phyloP scores from a whole-genome alignment of 1,140 invertebrate species.

The Drosophila nebulosa region DNA sequence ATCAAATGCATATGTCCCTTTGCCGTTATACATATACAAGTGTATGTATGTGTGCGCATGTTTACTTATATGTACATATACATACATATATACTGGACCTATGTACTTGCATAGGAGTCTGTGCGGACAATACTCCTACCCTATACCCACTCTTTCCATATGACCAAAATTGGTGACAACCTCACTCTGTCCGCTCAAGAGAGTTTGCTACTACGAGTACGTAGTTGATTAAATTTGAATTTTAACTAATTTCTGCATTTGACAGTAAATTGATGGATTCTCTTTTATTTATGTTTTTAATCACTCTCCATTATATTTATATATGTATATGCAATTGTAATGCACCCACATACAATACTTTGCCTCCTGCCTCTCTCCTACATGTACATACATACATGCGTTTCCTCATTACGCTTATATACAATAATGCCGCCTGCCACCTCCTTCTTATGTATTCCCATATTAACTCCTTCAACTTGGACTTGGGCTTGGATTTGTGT shows the following conservation, averaged over 20 bases:
- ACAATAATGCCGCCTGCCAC: background rate
- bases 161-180: background rate
- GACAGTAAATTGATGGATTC: no score
- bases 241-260: no score
- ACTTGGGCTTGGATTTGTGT: constrained; percentile 11
- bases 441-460: constrained; percentile 32
- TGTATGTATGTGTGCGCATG: constrained; percentile 6
- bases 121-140: no score
- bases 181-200: no score
- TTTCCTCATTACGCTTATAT: constrained; percentile 15
- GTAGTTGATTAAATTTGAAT: no score
- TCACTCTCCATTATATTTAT: no score
- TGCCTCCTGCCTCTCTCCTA: background rate
- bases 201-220: no score
- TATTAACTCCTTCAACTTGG: constrained; percentile 14
- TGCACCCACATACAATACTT: no score
- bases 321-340: no score
- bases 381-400: background rate
- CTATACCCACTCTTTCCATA: no score
- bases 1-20: constrained; percentile 64
- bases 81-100: background rate
- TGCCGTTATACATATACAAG: background rate
- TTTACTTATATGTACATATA: no score
- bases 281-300: no score
- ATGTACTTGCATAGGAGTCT: constrained; percentile 18